Conservation (phyloP, 2,888 invertebrate genomes). For the Agriopis leucophaearia region DNA sequence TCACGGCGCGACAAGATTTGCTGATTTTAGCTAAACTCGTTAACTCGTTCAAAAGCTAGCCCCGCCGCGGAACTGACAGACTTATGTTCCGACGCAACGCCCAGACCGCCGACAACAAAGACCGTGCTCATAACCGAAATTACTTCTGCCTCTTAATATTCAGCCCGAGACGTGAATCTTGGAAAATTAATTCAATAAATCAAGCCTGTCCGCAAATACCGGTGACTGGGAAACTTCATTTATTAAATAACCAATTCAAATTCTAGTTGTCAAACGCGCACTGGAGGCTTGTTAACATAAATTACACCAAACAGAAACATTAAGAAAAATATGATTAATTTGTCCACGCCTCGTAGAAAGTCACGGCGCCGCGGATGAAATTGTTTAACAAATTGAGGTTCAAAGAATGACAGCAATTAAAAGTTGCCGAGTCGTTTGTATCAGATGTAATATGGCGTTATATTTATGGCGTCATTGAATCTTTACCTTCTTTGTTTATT, state of each 20-base stretch:
- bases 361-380: constrained; percentile 41
- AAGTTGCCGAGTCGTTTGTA: constrained; percentile 54
- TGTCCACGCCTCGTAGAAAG: constrained; percentile 39
- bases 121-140: constrained; percentile 74
- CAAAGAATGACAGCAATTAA: constrained; percentile 56
- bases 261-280: constrained; percentile 61
- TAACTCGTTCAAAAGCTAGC: constrained; percentile 41
- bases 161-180: constrained; percentile 71
- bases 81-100: constrained; percentile 64
- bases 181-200: constrained; percentile 83
- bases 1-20: constrained; percentile 38
- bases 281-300: constrained; percentile 55
- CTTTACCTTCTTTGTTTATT: constrained; percentile 64
- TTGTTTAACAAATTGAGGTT: constrained; percentile 53
- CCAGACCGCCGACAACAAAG: constrained; percentile 71
- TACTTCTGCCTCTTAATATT: constrained; percentile 80
- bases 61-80: constrained; percentile 59
- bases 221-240: constrained; percentile 68
- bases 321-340: constrained; percentile 56
- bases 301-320: constrained; percentile 53
- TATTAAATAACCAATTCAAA: constrained; percentile 64
- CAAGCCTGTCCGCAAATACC: constrained; percentile 69
- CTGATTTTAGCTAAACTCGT: constrained; percentile 57
- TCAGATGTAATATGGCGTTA: constrained; percentile 52
- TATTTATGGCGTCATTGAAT: constrained; percentile 52